Evolutionary conservation across 2,888 invertebrate species (phyloP), one percentile per base, ranked within the genome.

Genomic region (Athripsodes cinereus): DNA sequence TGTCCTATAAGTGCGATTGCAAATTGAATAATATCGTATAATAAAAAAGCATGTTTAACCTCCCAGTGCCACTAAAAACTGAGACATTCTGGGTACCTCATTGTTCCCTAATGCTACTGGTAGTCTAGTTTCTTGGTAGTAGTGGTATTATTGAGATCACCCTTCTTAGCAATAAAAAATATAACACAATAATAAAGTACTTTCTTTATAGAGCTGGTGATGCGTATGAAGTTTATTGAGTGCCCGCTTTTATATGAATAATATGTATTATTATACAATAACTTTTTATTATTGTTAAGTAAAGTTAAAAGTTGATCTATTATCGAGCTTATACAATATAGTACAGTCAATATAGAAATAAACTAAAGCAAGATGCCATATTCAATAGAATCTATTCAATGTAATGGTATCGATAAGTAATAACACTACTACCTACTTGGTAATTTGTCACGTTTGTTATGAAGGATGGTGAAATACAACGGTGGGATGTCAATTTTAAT

Each of bases 371-470:
- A 40, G 40, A 8, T 13, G 16, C 40, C 16, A 16, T 5, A 40
- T 40, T 40, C 40, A 40, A 40, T 40, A 40, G 40, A 40, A 40
- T 13, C 40, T 40, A 40, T 40, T 40, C 8, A 40, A 40, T 16
- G 13, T n/a, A n/a, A n/a, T n/a, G n/a, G n/a, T n/a, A 40, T 40
- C 40, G 40, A 40, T 40, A 3, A 13, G 13, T 40, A 40, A n/a
- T n/a, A n/a, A n/a, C n/a, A n/a, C n/a, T n/a, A n/a, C n/a, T n/a
- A n/a, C n/a, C n/a, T n/a, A n/a, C n/a, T n/a, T n/a, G n/a, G 40
- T 40, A 40, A 40, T 40, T 40, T 40, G 40, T 40, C 40, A 40
- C 40, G 40, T 40, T 40, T 40, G 40, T 40, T 40, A 40, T 40
- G 40, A 40, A 40, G 40, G 5, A 40, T 40, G 40, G 40, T 40